Conservation (phyloP, 2,888 invertebrate genomes). For the Flexamia atlantica region DNA sequence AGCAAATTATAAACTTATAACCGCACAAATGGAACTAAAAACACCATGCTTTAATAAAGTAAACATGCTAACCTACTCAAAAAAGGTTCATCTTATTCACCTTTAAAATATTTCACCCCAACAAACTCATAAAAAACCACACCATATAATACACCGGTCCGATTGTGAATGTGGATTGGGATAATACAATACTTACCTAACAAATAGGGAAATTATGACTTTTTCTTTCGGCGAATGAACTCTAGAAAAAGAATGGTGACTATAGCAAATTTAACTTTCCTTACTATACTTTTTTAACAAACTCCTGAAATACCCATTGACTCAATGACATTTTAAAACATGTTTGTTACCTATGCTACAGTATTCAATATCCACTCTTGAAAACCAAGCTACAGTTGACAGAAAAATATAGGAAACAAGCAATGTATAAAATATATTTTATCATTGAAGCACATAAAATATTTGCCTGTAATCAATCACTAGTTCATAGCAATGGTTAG, state of each 20-base stretch:
- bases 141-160: background rate
- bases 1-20: too few relatives aligned
- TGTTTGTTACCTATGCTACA: too few relatives aligned
- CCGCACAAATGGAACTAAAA: background rate
- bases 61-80: background rate
- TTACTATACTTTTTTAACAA: too few relatives aligned
- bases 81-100: background rate
- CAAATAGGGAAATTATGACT: constrained; percentile 30
- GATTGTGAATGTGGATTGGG: background rate
- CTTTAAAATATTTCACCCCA: background rate
- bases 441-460: too few relatives aligned
- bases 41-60: background rate
- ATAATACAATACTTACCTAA: constrained; percentile 15
- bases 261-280: background rate
- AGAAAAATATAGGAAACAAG: too few relatives aligned
- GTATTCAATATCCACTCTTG: too few relatives aligned
- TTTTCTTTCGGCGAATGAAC: constrained; percentile 41
- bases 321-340: too few relatives aligned
- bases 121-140: background rate
- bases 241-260: constrained; percentile 23
- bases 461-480: too few relatives aligned
- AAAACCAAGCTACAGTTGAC: too few relatives aligned
- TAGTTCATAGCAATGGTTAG: too few relatives aligned
- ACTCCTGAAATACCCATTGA: too few relatives aligned
- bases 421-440: too few relatives aligned